A percentile compares a stretch with the other conserved stretches of the same genome.
phyloP scores from a whole-genome alignment of 2,888 invertebrate species.

The Troilus luridus region DNA sequence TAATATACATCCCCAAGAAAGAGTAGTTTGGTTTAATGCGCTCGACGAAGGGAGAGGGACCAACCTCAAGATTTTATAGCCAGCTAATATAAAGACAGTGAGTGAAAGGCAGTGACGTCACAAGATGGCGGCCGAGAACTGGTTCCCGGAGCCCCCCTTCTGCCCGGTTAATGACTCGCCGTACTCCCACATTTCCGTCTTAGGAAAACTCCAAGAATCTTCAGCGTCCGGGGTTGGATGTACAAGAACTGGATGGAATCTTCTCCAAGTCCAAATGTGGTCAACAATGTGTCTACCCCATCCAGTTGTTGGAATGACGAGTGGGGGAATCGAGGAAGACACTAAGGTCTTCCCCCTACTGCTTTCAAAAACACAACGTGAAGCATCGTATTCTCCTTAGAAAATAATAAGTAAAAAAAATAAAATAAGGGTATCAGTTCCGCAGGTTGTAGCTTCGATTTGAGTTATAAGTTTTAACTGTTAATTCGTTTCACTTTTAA shows the following conservation, averaged over 20 bases:
- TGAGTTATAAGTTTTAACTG: too few species aligned
- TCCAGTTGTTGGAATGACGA: background rate
- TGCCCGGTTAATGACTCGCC: slow-evolving; percentile 22
- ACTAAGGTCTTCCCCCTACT: background rate
- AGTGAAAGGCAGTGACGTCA: slow-evolving; percentile 40
- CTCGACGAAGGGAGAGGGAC: background rate
- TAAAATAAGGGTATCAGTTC: too few species aligned
- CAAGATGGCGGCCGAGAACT: slow-evolving; percentile 42
- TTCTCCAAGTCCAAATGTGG: background rate
- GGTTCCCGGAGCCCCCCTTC: slow-evolving; percentile 34
- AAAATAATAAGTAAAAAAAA: too few species aligned
- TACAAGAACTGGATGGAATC: background rate
- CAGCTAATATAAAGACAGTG: slow-evolving; percentile 15
- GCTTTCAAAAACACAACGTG: background rate
- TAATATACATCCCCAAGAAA: background rate
- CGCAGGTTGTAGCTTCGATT: too few species aligned
- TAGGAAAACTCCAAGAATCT: background rate
- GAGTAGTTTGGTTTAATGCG: background rate
- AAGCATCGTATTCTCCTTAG: background rate
- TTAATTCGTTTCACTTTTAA: too few species aligned
- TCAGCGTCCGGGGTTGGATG: background rate
- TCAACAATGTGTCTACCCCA: background rate
- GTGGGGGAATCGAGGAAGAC: background rate
- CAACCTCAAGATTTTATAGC: slow-evolving; percentile 26
- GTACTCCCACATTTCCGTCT: slow-evolving; percentile 27